Evolutionary conservation across 2,888 invertebrate genomes (phyloP).

Genomic region (Eurois occulta): DNA sequence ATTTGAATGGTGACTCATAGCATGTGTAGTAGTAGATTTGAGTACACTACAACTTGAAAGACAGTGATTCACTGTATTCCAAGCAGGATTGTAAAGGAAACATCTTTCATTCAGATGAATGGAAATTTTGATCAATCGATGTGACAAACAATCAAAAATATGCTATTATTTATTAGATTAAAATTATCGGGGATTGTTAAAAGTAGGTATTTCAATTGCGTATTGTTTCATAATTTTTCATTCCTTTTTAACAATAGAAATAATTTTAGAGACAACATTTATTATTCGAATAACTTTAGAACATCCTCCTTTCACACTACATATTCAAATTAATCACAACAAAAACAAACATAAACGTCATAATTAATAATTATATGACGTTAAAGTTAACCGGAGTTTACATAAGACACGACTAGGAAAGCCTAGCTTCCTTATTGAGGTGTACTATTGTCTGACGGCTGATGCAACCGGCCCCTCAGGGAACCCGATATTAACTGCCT

Average conservation of each 20-base stretch:
- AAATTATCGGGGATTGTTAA: neutral
- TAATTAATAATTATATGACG: conserved; percentile 55
- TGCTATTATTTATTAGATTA: neutral
- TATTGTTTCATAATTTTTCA: neutral
- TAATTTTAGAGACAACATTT: neutral
- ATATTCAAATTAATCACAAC: conserved; percentile 21
- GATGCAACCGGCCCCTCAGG: conserved; percentile 68
- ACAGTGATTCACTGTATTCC: conserved; percentile 39
- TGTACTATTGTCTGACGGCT: conserved; percentile 65
- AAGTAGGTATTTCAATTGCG: neutral
- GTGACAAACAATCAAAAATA: neutral
- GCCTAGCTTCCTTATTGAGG: conserved; percentile 67
- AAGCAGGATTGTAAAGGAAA: neutral
- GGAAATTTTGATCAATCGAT: conserved; percentile 9
- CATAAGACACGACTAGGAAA: conserved; percentile 65
- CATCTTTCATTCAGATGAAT: neutral
- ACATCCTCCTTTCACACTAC: neutral
- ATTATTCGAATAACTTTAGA: neutral
- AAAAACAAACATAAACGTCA: conserved; percentile 38
- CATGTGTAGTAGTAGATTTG: conserved; percentile 11
- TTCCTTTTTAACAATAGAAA: neutral
- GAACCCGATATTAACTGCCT: conserved; percentile 60
- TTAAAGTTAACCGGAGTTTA: conserved; percentile 56
- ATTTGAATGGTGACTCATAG: conserved; percentile 47
- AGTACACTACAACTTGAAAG: conserved; percentile 10